A percentile compares a stretch with the other conserved stretches of the same genome.
Evolutionary conservation across 2,113 vertebrate genomes (phyloP).

Genomic region (Elgaria multicarinata): DNA sequence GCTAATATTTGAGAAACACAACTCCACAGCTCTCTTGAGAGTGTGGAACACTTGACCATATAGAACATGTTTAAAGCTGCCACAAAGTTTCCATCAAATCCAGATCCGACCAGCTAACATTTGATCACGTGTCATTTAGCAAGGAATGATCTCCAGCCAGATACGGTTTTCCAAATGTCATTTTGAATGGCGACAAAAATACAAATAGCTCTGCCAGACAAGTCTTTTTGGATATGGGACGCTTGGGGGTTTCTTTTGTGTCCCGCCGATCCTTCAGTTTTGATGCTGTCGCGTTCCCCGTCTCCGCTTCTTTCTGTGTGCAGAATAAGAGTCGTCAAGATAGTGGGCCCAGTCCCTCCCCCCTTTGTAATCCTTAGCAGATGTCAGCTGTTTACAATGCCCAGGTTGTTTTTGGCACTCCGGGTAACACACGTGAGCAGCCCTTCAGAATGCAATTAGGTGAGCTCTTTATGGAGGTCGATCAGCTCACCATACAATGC

Average conservation of each 20-base stretch:
- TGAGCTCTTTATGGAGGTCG: slow-evolving; percentile 60
- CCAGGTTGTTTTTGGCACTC: slow-evolving; percentile 70
- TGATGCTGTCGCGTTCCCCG: slow-evolving; percentile 17
- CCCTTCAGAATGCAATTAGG: slow-evolving; percentile 68
- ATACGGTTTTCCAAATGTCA: neutral
- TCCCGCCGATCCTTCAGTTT: slow-evolving; percentile 27
- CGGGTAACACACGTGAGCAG: slow-evolving; percentile 54
- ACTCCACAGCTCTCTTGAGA: neutral
- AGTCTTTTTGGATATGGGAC: neutral
- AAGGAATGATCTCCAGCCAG: rapidly evolving
- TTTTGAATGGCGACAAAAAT: neutral
- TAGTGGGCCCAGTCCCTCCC: slow-evolving; percentile 31
- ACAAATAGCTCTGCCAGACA: neutral
- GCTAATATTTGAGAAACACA: neutral
- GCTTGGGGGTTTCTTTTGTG: neutral
- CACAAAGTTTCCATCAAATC: neutral
- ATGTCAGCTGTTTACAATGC: slow-evolving; percentile 70
- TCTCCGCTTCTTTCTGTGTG: slow-evolving; percentile 42
- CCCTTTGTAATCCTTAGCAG: slow-evolving; percentile 61
- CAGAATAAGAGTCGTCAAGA: slow-evolving; percentile 44
- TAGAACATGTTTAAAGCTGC: neutral
- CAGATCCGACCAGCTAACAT: neutral
- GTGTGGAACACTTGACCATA: neutral
- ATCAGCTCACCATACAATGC: slow-evolving; percentile 58
- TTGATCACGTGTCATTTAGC: neutral